These are phyloP conservation scores for Zosterops pallidus DNA, from an alignment of 2,113 vertebrate genomes.

Conservation along the genomic window DNA sequence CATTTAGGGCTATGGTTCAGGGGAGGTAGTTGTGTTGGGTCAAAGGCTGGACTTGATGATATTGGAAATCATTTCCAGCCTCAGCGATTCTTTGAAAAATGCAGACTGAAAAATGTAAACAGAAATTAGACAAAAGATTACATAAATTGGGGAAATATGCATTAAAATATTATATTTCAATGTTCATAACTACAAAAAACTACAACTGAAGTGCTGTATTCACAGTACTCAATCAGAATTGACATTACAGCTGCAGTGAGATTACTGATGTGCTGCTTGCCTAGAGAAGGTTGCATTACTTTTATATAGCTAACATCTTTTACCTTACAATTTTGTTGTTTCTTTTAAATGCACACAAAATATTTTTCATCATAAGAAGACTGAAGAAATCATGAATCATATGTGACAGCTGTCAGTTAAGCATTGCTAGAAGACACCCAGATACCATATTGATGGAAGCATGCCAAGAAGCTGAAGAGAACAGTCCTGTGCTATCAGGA, in stretches of 20 bases:
- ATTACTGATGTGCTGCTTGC: not conserved
- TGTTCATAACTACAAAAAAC: not conserved
- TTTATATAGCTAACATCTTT: not conserved
- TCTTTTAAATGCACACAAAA: not conserved
- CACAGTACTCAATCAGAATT: not conserved
- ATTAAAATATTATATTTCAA: not conserved
- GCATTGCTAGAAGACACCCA: conserved; percentile 11
- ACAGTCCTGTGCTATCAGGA: not conserved
- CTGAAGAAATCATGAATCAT: not conserved
- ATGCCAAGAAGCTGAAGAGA: conserved; percentile 17
- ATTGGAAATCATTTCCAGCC: not conserved
- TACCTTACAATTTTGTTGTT: not conserved
- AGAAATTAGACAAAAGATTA: not conserved
- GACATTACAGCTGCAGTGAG: not conserved
- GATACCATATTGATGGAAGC: conserved; percentile 10
- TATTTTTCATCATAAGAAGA: not conserved
- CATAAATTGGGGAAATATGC: not conserved
- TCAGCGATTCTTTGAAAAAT: not conserved
- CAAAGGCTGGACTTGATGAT: not conserved
- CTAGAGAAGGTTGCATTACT: not conserved
- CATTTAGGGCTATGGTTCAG: not conserved
- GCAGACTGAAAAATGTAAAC: not conserved
- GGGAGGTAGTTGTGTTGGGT: not conserved
- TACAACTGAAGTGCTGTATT: not conserved
- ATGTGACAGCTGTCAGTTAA: conserved; percentile 29